Evolutionary conservation across 2,888 invertebrate species (phyloP), one percentile per base, ranked within the genome.

Genomic region (Helleia helle): DNA sequence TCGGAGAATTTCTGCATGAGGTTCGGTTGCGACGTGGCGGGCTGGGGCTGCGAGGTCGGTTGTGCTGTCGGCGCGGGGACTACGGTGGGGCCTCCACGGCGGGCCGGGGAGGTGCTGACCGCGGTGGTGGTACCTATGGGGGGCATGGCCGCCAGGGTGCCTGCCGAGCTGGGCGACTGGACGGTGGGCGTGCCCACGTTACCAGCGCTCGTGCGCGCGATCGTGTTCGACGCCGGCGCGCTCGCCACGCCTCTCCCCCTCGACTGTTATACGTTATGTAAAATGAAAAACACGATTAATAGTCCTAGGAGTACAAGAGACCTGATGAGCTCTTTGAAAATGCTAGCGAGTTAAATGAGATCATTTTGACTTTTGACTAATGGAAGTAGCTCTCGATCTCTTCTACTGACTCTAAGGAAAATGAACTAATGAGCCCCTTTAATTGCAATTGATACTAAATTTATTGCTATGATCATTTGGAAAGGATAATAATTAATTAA

Each of bases 1-100:
- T 95, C 95, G 59, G 93, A 90, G 70, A 95, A 90, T 79, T 95
- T 95, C 73, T 94, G 93, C 91, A 95, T 94, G 54, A 95, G 88
- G 77, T 94, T 94, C 44, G 92, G 92, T 51, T 84, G 67, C 65
- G 72, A 57, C 45, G 76, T 65, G 42, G 87, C 67, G 49, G 80
- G 86, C 46, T 70, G 77, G 53, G 86, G 85, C 41, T 56, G 43
- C 43, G 76, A 60, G 54, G 42, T 66, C 15, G 72, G 65, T 52
- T 71, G 70, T 59, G 75, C 64, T 59, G 79, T 62, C 75, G 89
- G 75, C 68, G 86, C 69, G 74, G 75, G 76, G 24, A 72, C 70
- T 41, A 73, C 69, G 54, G 77, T 72, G 50, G 74, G 73, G 13
- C 73, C 73, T 47, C 69, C 58, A 76, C 87, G 86, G 64, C 87